Conservation (phyloP, 2,888 invertebrate species). For the Campopleginae sp. region DNA sequence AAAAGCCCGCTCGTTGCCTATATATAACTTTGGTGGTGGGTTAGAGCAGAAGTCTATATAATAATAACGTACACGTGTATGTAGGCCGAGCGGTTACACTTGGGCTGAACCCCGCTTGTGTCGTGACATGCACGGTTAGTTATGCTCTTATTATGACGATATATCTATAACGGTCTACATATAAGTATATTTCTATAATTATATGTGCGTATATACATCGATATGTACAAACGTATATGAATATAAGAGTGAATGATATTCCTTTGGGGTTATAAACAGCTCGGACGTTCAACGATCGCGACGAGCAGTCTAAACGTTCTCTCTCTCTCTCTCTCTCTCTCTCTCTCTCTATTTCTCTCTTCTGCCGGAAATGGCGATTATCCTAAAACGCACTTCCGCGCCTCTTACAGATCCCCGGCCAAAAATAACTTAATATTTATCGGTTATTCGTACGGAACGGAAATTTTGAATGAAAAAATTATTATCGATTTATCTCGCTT, state of each 20-base stretch:
- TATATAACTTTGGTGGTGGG: constrained; percentile 8
- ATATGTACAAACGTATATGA: constrained; percentile 4
- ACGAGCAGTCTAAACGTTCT: constrained; percentile 22
- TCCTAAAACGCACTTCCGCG: constrained; percentile 62
- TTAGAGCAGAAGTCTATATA: constrained; percentile 18
- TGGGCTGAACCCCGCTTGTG: constrained; percentile 38
- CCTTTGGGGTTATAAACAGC: constrained; percentile 54
- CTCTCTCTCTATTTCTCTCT: neutral
- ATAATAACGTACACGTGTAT: constrained; percentile 47
- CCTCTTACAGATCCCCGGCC: constrained; percentile 12
- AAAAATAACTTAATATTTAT: constrained; percentile 7
- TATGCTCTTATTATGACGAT: constrained; percentile 31
- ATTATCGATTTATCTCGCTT: neutral
- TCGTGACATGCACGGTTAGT: constrained; percentile 52
- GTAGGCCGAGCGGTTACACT: constrained; percentile 49
- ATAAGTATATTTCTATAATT: constrained; percentile 22
- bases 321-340: constrained; percentile 8
- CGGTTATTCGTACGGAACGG: neutral
- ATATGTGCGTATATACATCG: constrained; percentile 13
- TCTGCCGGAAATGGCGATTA: constrained; percentile 56
- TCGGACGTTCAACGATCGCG: constrained; percentile 48
- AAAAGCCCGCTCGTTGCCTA: constrained; percentile 2
- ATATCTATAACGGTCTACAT: constrained; percentile 1
- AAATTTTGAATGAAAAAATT: neutral
- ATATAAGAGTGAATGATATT: constrained; percentile 25